phyloP scores from a whole-genome alignment of 2,113 vertebrate species.

The human region GRCh38 chr2:79636501-79637000 shows the following conservation, averaged over 20 bases:
- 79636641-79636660: constrained; percentile 17
- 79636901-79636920: constrained; percentile 14
- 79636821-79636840: constrained; percentile 60
- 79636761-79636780: constrained; percentile 25
- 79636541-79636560: not conserved
- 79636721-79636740: constrained; percentile 39
- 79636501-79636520: not conserved
- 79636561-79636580: not conserved
- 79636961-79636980: not conserved
- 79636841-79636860: constrained; percentile 60
- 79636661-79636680: not conserved
- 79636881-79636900: constrained; percentile 41
- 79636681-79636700: not conserved
- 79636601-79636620: not conserved
- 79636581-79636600: not conserved
- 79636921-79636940: constrained; percentile 32
- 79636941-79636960: not conserved
- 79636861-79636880: constrained; percentile 54
- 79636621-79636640: constrained; percentile 49
- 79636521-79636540: not conserved
- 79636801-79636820: constrained; percentile 64
- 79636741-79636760: not conserved
- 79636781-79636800: constrained; percentile 58
- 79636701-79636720: constrained; percentile 5
- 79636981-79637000: not conserved